Conservation (phyloP, 2,797 vertebrate species). For the Scolopax bukidnonensis region DNA sequence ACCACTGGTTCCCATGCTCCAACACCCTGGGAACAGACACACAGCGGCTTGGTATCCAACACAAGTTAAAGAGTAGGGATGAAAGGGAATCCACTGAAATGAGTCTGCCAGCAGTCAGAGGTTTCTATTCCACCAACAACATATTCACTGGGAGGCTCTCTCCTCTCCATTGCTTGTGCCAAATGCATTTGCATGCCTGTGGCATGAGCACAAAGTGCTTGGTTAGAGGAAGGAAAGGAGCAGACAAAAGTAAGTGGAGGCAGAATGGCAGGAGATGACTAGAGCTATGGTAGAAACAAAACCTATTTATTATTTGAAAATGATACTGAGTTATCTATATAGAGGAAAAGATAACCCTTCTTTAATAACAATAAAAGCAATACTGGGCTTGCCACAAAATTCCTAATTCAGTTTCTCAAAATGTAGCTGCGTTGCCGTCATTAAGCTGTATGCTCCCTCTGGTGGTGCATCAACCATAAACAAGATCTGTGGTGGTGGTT, state of each 20-base stretch:
- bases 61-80: neutral
- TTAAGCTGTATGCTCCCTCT: conserved; percentile 45
- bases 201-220: neutral
- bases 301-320: neutral
- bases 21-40: conserved; percentile 20
- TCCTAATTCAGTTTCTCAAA: neutral
- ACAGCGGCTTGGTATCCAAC: conserved; percentile 25
- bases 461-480: neutral
- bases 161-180: conserved; percentile 11
- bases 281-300: neutral
- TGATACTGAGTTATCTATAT: neutral
- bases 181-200: conserved; percentile 46
- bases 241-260: neutral
- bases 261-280: neutral
- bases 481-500: neutral
- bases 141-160: conserved; percentile 26
- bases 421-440: neutral
- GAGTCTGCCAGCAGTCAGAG: conserved; percentile 55
- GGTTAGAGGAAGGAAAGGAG: conserved; percentile 28
- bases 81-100: conserved; percentile 26
- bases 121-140: neutral
- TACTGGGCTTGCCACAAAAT: neutral
- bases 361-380: neutral
- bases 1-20: conserved; percentile 30
- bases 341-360: neutral